Percentiles rank a stretch among this genome's conserved stretches.
phyloP scores from a whole-genome alignment of 2,113 vertebrate species.

The Bostrychus sinensis region DNA sequence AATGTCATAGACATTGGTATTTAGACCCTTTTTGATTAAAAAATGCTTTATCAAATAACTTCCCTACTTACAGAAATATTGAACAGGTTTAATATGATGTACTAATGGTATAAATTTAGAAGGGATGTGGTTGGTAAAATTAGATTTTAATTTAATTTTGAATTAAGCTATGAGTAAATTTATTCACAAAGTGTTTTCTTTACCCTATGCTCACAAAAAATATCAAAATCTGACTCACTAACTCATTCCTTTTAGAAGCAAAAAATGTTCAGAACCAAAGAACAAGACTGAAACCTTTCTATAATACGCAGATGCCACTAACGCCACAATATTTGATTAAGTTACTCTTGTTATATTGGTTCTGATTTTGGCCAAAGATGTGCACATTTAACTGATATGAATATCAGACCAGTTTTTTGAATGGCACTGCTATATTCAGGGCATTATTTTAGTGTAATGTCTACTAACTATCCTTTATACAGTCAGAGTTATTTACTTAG shows the following conservation, averaged over 20 bases:
- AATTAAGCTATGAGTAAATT: not conserved
- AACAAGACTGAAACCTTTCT: slow-evolving; percentile 5
- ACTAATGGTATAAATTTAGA: slow-evolving; percentile 1
- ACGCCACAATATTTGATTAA: slow-evolving; percentile 14
- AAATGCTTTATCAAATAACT: not conserved
- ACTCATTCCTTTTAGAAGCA: slow-evolving; percentile 6
- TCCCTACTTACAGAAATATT: not conserved
- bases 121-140: not conserved
- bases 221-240: not conserved
- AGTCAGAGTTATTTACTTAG: slow-evolving; percentile 4
- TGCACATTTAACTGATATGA: slow-evolving; percentile 1
- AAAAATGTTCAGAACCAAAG: slow-evolving; percentile 42
- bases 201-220: not conserved
- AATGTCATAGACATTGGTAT: slow-evolving; percentile 30
- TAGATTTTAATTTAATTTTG: not conserved
- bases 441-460: slow-evolving; percentile 35
- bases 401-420: slow-evolving; percentile 39
- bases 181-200: not conserved
- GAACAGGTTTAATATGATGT: not conserved
- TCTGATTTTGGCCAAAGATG: slow-evolving; percentile 13
- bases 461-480: not conserved
- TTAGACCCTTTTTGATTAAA: not conserved
- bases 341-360: slow-evolving; percentile 9
- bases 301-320: not conserved
- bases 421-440: slow-evolving; percentile 37